Conservation (phyloP, 2,888 invertebrate genomes). For the Gortyna flavago region DNA sequence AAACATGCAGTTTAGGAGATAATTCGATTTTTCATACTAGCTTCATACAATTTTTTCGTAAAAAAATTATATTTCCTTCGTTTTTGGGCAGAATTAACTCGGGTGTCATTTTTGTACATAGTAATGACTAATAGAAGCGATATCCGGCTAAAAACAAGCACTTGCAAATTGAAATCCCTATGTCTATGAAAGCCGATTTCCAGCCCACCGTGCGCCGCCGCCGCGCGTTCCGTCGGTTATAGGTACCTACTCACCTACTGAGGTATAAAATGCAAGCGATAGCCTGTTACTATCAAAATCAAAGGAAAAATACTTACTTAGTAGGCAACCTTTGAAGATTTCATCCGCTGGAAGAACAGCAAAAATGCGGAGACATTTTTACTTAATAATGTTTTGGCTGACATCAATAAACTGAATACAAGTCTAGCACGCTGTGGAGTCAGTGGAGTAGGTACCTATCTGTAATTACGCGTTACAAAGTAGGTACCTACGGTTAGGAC, state of each 20-base stretch:
- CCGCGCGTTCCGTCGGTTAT: background rate
- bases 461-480: background rate
- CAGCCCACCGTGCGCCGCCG: no score
- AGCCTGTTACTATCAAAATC: background rate
- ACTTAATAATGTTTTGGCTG: background rate
- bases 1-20: no score
- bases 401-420: background rate
- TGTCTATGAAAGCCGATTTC: no score
- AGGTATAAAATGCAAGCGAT: background rate
- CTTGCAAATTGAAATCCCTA: no score
- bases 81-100: no score
- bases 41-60: no score
- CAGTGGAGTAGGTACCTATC: background rate
- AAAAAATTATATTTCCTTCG: no score
- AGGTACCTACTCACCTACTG: background rate
- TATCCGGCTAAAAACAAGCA: no score
- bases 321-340: background rate
- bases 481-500: background rate
- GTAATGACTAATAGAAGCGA: no score
- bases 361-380: background rate
- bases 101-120: no score
- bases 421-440: background rate
- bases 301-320: background rate
- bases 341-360: background rate
- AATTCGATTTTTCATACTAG: no score